Percentiles rank a stretch among this genome's conserved stretches.
Conservation (phyloP, 2,113 vertebrate species). For the Sminthopsis crassicaudata region DNA sequence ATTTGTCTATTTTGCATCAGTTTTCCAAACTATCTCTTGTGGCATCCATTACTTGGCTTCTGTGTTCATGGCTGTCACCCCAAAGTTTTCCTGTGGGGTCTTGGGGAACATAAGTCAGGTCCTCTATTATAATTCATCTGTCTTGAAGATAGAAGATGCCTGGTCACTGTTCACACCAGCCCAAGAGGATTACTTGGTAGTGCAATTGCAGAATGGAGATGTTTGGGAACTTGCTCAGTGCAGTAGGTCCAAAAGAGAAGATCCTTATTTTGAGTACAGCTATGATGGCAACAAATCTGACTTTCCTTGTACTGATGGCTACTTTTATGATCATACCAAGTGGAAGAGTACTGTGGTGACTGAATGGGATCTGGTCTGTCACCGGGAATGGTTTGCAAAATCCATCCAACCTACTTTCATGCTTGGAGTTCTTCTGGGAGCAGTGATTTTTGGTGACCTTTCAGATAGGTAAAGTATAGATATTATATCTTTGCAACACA, state of each 20-base stretch:
- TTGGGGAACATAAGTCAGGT: conserved; percentile 88
- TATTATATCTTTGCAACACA: background rate
- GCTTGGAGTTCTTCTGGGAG: conserved; percentile 93
- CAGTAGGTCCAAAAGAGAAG: conserved; percentile 82
- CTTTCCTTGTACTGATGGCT: conserved; percentile 85
- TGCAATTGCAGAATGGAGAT: conserved; percentile 86
- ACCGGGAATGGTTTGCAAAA: conserved; percentile 91
- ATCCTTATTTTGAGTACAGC: conserved; percentile 79
- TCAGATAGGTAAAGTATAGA: conserved; percentile 91
- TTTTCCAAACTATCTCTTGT: conserved; percentile 93
- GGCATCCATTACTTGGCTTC: conserved; percentile 96
- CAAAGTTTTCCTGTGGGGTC: conserved; percentile 87
- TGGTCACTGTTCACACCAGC: conserved; percentile 83
- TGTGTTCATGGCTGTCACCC: conserved; percentile 92
- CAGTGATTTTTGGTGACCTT: conserved; percentile 91
- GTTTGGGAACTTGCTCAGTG: conserved; percentile 94
- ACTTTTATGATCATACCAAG: conserved; percentile 88
- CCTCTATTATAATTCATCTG: conserved; percentile 86
- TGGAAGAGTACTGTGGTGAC: conserved; percentile 91
- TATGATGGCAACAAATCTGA: conserved; percentile 88
- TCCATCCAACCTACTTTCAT: conserved; percentile 94
- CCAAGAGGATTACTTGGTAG: conserved; percentile 83
- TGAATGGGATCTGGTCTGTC: conserved; percentile 94
- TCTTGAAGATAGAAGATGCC: conserved; percentile 83
- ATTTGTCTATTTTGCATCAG: conserved; percentile 91